Conservation (phyloP, 2,797 vertebrate genomes). For the Naso thynnoides region DNA sequence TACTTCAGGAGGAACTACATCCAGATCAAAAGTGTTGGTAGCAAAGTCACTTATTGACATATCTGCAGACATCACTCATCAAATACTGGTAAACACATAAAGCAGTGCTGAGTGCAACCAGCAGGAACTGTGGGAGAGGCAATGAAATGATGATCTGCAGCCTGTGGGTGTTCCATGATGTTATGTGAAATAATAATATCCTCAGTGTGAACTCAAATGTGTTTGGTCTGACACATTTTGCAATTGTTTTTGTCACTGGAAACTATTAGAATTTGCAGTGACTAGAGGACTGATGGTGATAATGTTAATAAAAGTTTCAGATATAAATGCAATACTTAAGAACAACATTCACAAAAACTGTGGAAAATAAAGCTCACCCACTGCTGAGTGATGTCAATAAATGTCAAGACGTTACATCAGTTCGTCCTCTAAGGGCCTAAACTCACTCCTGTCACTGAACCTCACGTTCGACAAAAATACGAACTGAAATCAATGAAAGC, state of each 20-base stretch:
- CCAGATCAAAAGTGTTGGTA: not conserved
- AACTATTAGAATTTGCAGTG: not conserved
- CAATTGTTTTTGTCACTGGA: not conserved
- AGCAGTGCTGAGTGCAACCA: no score
- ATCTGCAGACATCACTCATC: not conserved
- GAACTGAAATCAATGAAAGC: no score
- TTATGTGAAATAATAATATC: slow-evolving; percentile 3
- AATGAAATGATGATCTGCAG: slow-evolving; percentile 7
- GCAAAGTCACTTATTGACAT: not conserved
- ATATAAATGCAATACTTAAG: not conserved
- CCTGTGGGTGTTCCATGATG: slow-evolving; percentile 8
- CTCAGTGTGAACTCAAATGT: not conserved
- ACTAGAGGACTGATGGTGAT: not conserved
- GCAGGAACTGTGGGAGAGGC: slow-evolving; percentile 17
- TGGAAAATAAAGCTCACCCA: not conserved
- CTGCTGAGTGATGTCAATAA: not conserved
- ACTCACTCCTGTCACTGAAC: no score
- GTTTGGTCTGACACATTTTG: not conserved
- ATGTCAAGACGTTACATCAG: not conserved
- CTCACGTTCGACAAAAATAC: no score
- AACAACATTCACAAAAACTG: not conserved
- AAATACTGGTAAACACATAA: no score
- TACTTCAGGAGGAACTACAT: not conserved
- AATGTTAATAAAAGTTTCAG: not conserved
- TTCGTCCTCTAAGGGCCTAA: slow-evolving; percentile 2